Base-by-base conservation (phyloP, 2,888 invertebrate species). In the Lepas anatifera region DNA sequence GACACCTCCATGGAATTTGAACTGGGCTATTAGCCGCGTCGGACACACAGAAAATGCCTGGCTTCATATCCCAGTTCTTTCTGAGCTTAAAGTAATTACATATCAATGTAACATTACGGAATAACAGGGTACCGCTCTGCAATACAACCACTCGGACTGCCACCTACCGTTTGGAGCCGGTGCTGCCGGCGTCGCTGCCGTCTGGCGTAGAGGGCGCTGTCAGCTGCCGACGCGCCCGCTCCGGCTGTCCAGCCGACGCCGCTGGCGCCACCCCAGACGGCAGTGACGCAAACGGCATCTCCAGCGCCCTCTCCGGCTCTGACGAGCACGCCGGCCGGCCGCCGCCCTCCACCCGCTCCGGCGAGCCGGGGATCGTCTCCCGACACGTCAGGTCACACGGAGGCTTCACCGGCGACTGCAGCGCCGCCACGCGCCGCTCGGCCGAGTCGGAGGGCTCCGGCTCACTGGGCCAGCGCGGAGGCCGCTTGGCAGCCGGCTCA, bases 291-390 rank as follows among this genome's bases (percentile, higher is more conserved):
- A 0, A 78, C 98, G n/a, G 90, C 90, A 0, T 94, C 97, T 0
- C 86, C 89, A 72, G 95, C 98, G 77, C 98, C 97, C 80, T 98
- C 98, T 82, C 97, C n/a, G n/a, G n/a, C n/a, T n/a, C n/a, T n/a
- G n/a, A n/a, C 97, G 0, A 98, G 98, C 80, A 98, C 98, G 0
- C 92, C 97, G 0, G 86, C 98, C 11, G 87, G 98, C 75, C 98
- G 98, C 58, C 96, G 98, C 80, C 97, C 98, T 81, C 95, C 90
- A 35, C 87, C 98, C 16, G 98, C 99, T 98, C 88, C 90, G 0
- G 87, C 98, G 67, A 98, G 98, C 32, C 85, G 85, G 0, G 85
- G 85, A 76, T 84, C 84, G 71, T 85, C 85, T 76, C 83, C 84
- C 73, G 81, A 84, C 29, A 77, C 85, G 41, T 79, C 82, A 64